Evolutionary conservation across 2,113 vertebrate genomes (phyloP), one percentile per base, ranked within the genome.

Genomic region (Trochalopteron elliotii): DNA sequence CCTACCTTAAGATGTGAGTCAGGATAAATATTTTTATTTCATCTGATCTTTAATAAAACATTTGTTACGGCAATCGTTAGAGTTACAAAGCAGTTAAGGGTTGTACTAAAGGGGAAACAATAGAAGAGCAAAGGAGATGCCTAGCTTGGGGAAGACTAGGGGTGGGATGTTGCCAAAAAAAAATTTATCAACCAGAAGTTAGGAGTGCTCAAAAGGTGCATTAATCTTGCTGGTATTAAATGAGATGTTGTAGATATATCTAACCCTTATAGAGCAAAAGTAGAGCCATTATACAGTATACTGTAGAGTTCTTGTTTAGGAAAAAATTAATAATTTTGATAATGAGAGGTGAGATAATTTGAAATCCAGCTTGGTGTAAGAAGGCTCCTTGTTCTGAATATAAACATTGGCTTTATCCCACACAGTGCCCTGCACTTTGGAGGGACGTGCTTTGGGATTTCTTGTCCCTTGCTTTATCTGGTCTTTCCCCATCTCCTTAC

Each of bases 171-270:
- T 74, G 47, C 53, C 21, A 8, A 52, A 64, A 67, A 67, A 67
- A 79, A 14, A 18, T 12, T 40, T 65, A 45, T 20, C 64, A 50
- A 1, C 13, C 22, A 23, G 22, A 74, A 67, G 17, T 67, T 84
- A 61, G 23, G 35, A 67, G 14, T 39, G 12, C 4, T 5, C 39
- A 47, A 35, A 92, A 67, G 4, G 2, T 1, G 0, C 2, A 2
- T 53, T 65, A 50, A 24, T 59, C 25, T 35, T 49, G 21, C 23
- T 0, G 1, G 4, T 55, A 21, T 77, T 83, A 70, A 85, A 40
- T 39, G 11, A 72, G 53, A 22, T 74, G 19, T 8, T 67, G 15
- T 42, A 61, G n/a, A 13, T 47, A 15, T 25, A 52, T 69, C 7
- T 24, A 33, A 28, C 24, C 10, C 5, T 76, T 68, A 9, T 21